Evolutionary conservation across 2,888 invertebrate species (phyloP).

Genomic region (Troides oblongomaculatus): DNA sequence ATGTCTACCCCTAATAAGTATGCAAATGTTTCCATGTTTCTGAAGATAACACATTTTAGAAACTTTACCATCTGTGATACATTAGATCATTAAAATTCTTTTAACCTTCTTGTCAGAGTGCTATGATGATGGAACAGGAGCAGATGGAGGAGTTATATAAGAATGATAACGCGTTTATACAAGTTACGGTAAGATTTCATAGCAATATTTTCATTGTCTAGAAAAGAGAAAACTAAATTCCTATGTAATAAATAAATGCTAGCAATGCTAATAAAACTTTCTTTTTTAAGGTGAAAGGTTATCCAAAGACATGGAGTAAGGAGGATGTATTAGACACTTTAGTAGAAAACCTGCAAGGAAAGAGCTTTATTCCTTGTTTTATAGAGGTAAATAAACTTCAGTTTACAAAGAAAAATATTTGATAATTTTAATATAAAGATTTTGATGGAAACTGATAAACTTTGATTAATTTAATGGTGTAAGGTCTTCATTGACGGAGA

Average conservation of each 20-base stretch:
- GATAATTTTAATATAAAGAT: background rate
- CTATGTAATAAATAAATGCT: background rate
- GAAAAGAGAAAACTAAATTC: background rate
- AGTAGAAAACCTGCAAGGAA: slow-evolving; percentile 52
- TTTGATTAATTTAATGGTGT: no score
- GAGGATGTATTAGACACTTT: slow-evolving; percentile 61
- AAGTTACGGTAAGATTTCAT: slow-evolving; percentile 45
- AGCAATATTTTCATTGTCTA: background rate
- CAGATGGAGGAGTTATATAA: slow-evolving; percentile 60
- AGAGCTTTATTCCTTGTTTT: slow-evolving; percentile 62
- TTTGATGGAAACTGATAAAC: no score
- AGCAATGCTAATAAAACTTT: background rate
- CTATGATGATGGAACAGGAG: slow-evolving; percentile 62
- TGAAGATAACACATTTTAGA: background rate
- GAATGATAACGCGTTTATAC: slow-evolving; percentile 47
- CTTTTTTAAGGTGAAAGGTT: slow-evolving; percentile 51
- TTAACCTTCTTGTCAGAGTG: slow-evolving; percentile 46
- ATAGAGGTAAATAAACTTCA: slow-evolving; percentile 49
- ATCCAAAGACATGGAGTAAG: slow-evolving; percentile 58
- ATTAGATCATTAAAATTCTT: background rate
- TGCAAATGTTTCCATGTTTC: background rate
- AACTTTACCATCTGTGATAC: background rate
- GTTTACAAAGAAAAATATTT: background rate
- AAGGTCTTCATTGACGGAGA: no score
- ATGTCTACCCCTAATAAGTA: no score